phyloP scores from a whole-genome alignment of 30 jellyfish, hydroid and myxozoan species.

The Catostylus mosaicus region DNA sequence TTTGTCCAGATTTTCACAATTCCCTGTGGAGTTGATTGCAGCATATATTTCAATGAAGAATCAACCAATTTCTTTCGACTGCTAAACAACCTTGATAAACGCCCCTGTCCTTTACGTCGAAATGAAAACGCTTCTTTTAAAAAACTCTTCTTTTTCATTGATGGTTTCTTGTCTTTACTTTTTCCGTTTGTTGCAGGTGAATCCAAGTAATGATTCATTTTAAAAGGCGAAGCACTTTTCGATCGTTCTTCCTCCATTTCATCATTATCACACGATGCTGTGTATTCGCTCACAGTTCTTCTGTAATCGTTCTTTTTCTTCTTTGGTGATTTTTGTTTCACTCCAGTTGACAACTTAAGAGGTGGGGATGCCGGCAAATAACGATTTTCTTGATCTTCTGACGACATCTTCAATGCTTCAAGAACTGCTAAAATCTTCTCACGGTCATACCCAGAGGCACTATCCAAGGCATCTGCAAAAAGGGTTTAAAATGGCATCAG shows the following conservation, averaged over 20 bases:
- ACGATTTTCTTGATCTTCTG: conserved; percentile 58
- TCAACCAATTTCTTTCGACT: conserved; percentile 72
- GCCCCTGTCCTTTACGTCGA: conserved; percentile 58
- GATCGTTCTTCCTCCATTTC: conserved; percentile 38
- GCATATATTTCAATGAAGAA: conserved; percentile 56
- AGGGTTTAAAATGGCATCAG: no score
- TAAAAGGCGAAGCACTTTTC: conserved; percentile 54
- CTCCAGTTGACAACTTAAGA: conserved; percentile 42
- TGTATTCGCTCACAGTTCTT: conserved; percentile 54
- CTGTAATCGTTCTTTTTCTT: conserved; percentile 39
- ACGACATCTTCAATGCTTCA: conserved; percentile 83
- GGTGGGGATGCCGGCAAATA: conserved; percentile 67
- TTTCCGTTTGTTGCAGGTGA: not conserved
- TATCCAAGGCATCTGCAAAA: conserved; percentile 84
- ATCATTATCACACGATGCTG: conserved; percentile 3
- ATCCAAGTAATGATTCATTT: not conserved
- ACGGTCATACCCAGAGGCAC: conserved; percentile 88
- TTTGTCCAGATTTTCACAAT: conserved; percentile 41
- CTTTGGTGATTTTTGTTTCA: conserved; percentile 23
- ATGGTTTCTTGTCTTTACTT: not conserved
- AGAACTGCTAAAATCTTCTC: conserved; percentile 84
- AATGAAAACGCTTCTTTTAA: conserved; percentile 75
- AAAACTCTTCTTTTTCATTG: conserved; percentile 52
- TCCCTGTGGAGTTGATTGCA: conserved; percentile 85
- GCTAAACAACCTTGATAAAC: conserved; percentile 52